Evolutionary conservation across 2,797 vertebrate genomes (phyloP).

Genomic region (Spatula clypeata): DNA sequence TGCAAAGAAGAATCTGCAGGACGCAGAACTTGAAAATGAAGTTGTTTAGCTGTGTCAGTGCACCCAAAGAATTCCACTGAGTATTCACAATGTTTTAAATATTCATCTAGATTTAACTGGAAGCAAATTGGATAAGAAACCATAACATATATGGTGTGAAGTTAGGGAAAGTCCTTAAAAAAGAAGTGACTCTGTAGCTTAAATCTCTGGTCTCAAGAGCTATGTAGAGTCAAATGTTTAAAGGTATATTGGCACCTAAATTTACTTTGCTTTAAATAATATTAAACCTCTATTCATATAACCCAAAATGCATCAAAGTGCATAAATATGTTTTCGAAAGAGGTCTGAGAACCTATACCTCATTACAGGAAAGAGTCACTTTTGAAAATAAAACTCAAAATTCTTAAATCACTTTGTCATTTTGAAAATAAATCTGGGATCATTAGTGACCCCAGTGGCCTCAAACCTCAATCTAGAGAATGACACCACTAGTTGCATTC

Average conservation of each 20-base stretch:
- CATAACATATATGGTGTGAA: not conserved
- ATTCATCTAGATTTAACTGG: not conserved
- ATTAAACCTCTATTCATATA: not conserved
- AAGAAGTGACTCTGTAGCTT: not conserved
- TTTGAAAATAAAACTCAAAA: slow-evolving; percentile 37
- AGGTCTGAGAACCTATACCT: slow-evolving; percentile 32
- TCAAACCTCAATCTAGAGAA: slow-evolving; percentile 27
- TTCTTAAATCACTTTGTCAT: slow-evolving; percentile 53
- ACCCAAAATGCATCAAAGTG: not conserved
- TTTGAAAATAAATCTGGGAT: slow-evolving; percentile 53
- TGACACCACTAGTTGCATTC: not conserved
- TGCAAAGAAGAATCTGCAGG: not conserved
- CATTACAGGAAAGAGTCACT: not conserved
- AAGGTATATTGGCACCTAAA: not conserved
- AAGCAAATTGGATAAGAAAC: slow-evolving; percentile 1
- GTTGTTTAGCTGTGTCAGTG: not conserved
- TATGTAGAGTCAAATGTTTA: not conserved
- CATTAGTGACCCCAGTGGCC: not conserved
- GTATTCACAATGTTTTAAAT: not conserved
- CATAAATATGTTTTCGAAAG: not conserved
- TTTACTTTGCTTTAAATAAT: not conserved
- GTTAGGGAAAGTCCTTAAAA: not conserved
- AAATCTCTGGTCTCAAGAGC: not conserved
- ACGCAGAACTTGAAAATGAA: not conserved
- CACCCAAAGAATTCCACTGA: not conserved